Evolutionary conservation across 2,113 vertebrate genomes (phyloP).

Genomic region (Pitta sordida): DNA sequence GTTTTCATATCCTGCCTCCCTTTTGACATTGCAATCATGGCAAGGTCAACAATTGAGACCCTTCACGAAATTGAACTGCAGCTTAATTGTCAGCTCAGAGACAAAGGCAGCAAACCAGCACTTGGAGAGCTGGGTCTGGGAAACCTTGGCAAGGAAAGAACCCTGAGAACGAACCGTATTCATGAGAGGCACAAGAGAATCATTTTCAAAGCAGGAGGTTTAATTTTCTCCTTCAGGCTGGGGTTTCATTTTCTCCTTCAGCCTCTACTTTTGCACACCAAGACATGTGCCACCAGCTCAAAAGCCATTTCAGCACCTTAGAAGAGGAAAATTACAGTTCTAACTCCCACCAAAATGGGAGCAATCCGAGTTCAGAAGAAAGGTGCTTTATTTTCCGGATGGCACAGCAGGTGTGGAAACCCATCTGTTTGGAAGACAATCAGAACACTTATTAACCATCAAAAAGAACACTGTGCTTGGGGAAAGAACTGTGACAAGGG

Average conservation of each 20-base stretch:
- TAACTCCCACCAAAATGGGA: neutral
- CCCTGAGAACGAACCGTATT: neutral
- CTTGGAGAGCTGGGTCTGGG: neutral
- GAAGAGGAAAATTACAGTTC: neutral
- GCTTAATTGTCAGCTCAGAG: neutral
- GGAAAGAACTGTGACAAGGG: neutral
- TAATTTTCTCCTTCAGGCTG: neutral
- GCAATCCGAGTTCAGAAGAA: neutral
- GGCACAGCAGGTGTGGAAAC: neutral
- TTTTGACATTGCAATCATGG: conserved; percentile 10
- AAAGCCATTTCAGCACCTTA: neutral
- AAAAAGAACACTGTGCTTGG: neutral
- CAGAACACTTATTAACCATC: neutral
- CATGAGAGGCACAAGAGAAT: neutral
- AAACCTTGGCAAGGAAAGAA: neutral
- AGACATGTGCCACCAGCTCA: neutral
- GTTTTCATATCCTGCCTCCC: neutral
- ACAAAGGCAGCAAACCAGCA: neutral
- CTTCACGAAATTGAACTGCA: conserved; percentile 3
- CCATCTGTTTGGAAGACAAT: neutral
- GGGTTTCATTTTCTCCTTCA: neutral
- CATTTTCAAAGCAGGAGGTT: neutral
- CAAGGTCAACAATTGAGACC: conserved; percentile 14
- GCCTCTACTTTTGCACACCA: neutral
- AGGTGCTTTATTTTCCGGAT: neutral